Base-by-base conservation (phyloP, 2,888 invertebrate species). In the Escarpia spicata region DNA sequence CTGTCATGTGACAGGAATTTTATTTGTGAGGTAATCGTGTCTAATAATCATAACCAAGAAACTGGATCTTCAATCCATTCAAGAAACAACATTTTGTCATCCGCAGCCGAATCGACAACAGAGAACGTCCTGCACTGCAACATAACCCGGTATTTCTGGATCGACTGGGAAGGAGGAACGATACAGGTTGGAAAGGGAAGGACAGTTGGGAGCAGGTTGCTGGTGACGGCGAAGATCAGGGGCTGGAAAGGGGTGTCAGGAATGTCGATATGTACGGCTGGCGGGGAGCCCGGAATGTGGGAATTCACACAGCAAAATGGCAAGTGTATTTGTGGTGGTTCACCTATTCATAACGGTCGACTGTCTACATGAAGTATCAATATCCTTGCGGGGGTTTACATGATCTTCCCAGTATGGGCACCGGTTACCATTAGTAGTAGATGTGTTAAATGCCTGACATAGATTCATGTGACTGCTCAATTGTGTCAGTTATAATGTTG, bases 231-330 rank as follows among this genome's bases (percentile, higher is more conserved):
- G 26, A 75, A 75, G 75, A 75, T 75, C 75, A 75, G 75, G 19
- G 75, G 75, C 75, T 75, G 75, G 75, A 19, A 75, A 75, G 75
- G 75, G 75, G 75, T 75, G 75, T 75, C 75, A 26, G 75, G 75
- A 6, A 75, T 75, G 75, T 75, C 75, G 75, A 75, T 75, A 75
- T 75, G 75, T 3, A 75, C 75, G 6, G 6, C 75, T 26, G 75
- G n/a, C 19, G 75, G 75, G n/a, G 75, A 75, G 19, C 75, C 19
- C 6, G 75, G 75, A 26, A 26, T 75, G 75, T 75, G 75, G 75
- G 75, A 75, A 75, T 75, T 75, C 26, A 75, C 75, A 2, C 75
- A 75, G 26, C 75, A 75, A n/a, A 75, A 75, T 19, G 19, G 75
- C 19, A 75, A 75, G 75, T 75, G 26, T 26, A 75, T 19, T 75